These are phyloP conservation scores for Cuniculus paca DNA, from an alignment of 2,797 vertebrate genomes.

Conservation along the genomic window DNA sequence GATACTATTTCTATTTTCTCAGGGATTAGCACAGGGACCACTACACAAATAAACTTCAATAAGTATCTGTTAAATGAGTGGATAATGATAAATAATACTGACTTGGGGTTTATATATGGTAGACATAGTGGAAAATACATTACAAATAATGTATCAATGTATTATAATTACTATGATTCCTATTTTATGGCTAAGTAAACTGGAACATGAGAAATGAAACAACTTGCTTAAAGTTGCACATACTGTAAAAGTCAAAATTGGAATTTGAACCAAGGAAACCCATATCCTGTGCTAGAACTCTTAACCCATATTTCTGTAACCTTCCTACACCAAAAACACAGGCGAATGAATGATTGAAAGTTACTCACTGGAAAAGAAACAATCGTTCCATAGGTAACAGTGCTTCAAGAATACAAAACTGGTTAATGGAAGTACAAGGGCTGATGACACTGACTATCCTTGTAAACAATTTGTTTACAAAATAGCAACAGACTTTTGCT, in stretches of 20 bases:
- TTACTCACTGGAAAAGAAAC: conserved; percentile 8
- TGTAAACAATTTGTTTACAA: conserved; percentile 33
- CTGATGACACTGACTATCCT: not conserved
- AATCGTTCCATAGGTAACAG: not conserved
- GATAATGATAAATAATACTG: conserved; percentile 61
- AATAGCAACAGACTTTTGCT: conserved; percentile 60
- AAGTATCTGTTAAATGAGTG: conserved; percentile 52
- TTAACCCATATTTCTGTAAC: not conserved
- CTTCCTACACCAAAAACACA: not conserved
- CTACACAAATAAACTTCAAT: not conserved
- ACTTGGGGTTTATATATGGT: conserved; percentile 46
- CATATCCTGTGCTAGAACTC: not conserved
- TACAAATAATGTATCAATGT: conserved; percentile 29
- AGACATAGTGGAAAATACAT: conserved; percentile 6
- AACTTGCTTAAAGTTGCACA: conserved; percentile 42
- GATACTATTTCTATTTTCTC: conserved; percentile 7
- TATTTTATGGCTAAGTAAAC: conserved; percentile 31
- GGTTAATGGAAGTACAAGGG: not conserved
- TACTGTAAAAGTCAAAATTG: not conserved
- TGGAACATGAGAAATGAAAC: conserved; percentile 16
- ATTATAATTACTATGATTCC: conserved; percentile 2
- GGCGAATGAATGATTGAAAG: not conserved
- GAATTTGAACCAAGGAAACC: conserved; percentile 9
- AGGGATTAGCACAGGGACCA: conserved; percentile 40
- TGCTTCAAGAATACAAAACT: not conserved